phyloP scores from a whole-genome alignment of 2,113 vertebrate species.

The Rattus rattus region DNA sequence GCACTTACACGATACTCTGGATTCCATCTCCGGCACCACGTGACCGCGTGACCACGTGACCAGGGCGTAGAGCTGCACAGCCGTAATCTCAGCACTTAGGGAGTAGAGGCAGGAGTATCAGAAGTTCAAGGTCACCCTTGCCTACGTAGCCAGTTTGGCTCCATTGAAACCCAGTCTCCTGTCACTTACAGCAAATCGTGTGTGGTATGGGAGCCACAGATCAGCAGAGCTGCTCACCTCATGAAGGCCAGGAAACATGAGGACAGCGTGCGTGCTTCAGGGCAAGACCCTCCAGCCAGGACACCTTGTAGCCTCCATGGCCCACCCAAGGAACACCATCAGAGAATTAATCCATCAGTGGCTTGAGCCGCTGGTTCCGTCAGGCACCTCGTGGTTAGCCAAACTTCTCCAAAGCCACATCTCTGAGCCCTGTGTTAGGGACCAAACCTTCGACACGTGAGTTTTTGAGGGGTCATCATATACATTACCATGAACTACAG shows the following conservation, averaged over 20 bases:
- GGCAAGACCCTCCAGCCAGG: no score
- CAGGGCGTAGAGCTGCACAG: not conserved
- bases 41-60: not conserved
- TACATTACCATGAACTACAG: not conserved
- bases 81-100: not conserved
- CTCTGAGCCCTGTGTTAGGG: not conserved
- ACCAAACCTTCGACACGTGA: not conserved
- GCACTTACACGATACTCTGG: not conserved
- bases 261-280: not conserved
- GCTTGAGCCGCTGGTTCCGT: not conserved
- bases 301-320: not conserved
- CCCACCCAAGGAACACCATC: not conserved
- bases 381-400: not conserved
- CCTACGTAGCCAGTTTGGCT: not conserved
- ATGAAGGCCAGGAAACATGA: not conserved
- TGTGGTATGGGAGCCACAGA: not conserved
- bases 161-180: not conserved
- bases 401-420: not conserved
- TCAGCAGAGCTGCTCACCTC: not conserved
- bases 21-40: not conserved
- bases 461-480: not conserved
- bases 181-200: not conserved
- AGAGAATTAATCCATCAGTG: not conserved
- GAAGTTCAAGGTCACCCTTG: not conserved
- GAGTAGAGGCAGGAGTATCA: not conserved